These are phyloP conservation scores for Anguilla rostrata DNA, from an alignment of 2,113 vertebrate genomes.

Conservation along the genomic window DNA sequence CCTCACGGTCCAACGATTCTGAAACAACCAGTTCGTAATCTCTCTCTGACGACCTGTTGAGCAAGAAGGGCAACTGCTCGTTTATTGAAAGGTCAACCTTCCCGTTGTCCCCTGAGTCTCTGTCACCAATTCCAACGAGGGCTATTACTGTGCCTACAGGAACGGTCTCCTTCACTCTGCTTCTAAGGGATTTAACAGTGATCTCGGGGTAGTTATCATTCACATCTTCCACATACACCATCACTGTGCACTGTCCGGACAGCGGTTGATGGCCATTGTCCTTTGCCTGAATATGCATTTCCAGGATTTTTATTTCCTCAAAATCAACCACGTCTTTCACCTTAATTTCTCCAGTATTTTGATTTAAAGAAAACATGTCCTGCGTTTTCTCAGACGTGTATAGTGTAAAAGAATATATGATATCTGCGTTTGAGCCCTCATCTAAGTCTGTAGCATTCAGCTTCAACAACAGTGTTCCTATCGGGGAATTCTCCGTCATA, in stretches of 20 bases:
- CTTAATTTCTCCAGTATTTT: slow-evolving; percentile 65
- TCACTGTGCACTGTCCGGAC: slow-evolving; percentile 68
- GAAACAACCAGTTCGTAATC: slow-evolving; percentile 51
- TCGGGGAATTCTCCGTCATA: slow-evolving; percentile 47
- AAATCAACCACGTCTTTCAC: slow-evolving; percentile 66
- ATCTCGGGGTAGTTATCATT: slow-evolving; percentile 72
- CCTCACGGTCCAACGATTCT: slow-evolving; percentile 49
- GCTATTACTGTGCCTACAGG: slow-evolving; percentile 48
- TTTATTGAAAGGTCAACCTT: slow-evolving; percentile 50
- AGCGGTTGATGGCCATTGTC: slow-evolving; percentile 60
- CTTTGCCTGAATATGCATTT: slow-evolving; percentile 63
- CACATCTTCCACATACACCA: slow-evolving; percentile 61
- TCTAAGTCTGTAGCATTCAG: slow-evolving; percentile 55
- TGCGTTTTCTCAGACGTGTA: slow-evolving; percentile 63
- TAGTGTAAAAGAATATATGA: slow-evolving; percentile 52
- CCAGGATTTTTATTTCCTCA: slow-evolving; percentile 61
- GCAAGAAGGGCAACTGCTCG: slow-evolving; percentile 47
- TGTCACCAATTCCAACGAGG: slow-evolving; percentile 51
- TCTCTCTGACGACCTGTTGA: slow-evolving; percentile 54
- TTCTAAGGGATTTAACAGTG: slow-evolving; percentile 58
- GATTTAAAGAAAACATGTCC: slow-evolving; percentile 60
- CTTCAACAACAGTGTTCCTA: slow-evolving; percentile 43
- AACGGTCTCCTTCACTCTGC: slow-evolving; percentile 49
- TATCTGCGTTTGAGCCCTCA: slow-evolving; percentile 53
- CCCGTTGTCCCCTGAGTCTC: slow-evolving; percentile 60